A percentile compares a stretch with the other conserved stretches of the same genome.
Evolutionary conservation across 2,113 vertebrate genomes (phyloP).

Genomic region (Campylomormyrus numenius): DNA sequence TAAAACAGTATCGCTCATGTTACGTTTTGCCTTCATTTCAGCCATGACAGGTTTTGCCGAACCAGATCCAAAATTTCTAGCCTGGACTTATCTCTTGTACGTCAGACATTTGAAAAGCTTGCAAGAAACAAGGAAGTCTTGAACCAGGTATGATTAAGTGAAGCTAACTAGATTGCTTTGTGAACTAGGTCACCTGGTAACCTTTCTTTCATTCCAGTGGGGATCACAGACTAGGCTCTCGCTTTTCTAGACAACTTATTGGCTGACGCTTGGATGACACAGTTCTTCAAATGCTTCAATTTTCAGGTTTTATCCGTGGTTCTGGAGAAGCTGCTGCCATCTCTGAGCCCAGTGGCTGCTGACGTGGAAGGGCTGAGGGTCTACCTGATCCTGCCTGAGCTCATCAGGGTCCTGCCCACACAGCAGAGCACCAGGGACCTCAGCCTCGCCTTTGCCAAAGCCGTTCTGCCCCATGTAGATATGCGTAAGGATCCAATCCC

Average conservation of each 20-base stretch:
- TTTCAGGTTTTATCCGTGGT: constrained; percentile 34
- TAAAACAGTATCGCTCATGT: not conserved
- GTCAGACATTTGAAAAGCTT: constrained; percentile 43
- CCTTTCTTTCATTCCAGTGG: not conserved
- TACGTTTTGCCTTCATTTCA: constrained; percentile 20
- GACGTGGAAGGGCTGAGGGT: constrained; percentile 46
- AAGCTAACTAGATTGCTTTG: not conserved
- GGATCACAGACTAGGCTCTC: not conserved
- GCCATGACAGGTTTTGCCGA: constrained; percentile 46
- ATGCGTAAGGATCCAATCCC: constrained; percentile 37
- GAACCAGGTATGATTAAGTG: constrained; percentile 32
- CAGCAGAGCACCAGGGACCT: constrained; percentile 15
- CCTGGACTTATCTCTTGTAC: constrained; percentile 39
- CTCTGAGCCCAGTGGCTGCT: constrained; percentile 11
- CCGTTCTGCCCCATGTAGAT: constrained; percentile 31
- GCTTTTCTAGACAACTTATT: not conserved
- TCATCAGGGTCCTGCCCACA: not conserved
- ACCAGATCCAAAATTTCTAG: constrained; percentile 37
- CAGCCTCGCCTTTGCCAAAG: constrained; percentile 20
- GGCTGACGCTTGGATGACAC: not conserved
- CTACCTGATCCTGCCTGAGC: constrained; percentile 45
- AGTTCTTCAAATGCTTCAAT: not conserved
- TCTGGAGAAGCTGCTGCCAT: constrained; percentile 18
- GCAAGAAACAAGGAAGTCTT: constrained; percentile 20
- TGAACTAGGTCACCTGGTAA: not conserved